Evolutionary conservation across 2,797 vertebrate genomes (phyloP), one percentile per base, ranked within the genome.

Genomic region (Taeniopygia guttata): DNA sequence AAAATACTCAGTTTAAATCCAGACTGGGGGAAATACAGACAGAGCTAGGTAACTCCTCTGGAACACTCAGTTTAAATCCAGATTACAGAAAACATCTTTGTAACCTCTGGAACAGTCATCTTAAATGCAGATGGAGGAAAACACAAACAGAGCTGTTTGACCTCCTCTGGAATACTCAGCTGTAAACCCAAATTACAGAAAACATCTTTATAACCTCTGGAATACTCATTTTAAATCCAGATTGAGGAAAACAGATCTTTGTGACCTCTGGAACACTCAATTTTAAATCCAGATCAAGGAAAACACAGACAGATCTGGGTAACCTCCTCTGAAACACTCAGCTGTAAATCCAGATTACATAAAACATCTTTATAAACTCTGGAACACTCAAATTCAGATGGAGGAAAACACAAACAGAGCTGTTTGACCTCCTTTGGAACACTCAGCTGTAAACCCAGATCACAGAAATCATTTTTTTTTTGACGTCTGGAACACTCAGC

Each of bases 341-440:
- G 18, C 16, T 40, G 40, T 40, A 46, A 56, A 40, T 15, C 6
- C 34, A 79, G 34, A 7, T 5, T 7, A 8, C 51, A 27, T 34
- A 59, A 51, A 64, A 25, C 1, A 0, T 3, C 22, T 46, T 23
- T 46, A 12, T 46, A 12, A 40, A 13, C 32, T 72, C 15, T 34
- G 32, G 2, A 45, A 56, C 25, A 22, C 32, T 46, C 70, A 16
- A 48, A 48, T 48, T 7, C 32, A 72, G 18, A 3, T 16, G 1
- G 1, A 10, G 8, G 16, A 13, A 16, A 26, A 16, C 72, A 40
- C 8, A 49, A 4, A 20, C 4, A 48, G 27, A 48, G 7, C 25
- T 40, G 29, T 0, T 0, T 6, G 25, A 55, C 29, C 8, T 36
- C 46, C 22, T 48, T 1, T 6, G 3, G 43, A 85, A 46, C 23